Conservation (phyloP, 2,797 vertebrate genomes). For the Vespertilio murinus region DNA sequence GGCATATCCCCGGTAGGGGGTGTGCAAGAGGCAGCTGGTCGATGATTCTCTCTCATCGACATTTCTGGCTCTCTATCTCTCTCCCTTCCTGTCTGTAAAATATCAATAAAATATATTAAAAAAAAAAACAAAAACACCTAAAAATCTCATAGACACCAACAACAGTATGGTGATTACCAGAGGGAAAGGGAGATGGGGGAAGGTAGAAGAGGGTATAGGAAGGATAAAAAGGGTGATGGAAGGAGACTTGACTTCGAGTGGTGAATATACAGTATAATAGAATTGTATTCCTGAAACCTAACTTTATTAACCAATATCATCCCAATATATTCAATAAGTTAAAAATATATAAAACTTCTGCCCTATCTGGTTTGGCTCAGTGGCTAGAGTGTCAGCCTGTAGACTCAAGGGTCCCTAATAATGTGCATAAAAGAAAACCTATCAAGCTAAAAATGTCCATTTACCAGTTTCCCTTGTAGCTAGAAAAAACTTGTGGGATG, state of each 20-base stretch:
- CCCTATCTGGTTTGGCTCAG: too few relatives aligned
- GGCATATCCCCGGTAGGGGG: too few relatives aligned
- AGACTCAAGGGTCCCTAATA: neutral
- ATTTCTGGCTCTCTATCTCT: too few relatives aligned
- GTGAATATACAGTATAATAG: neutral
- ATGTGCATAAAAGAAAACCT: constrained; percentile 4
- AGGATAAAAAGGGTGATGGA: neutral
- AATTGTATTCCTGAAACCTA: neutral
- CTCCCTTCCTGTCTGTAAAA: too few relatives aligned
- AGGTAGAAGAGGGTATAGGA: neutral
- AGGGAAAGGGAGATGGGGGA: neutral
- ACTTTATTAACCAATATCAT: neutral
- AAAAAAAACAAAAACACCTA: too few relatives aligned
- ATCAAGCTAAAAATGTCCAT: neutral
- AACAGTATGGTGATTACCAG: neutral
- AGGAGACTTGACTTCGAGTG: neutral
- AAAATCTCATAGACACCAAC: neutral
- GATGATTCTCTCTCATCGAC: too few relatives aligned
- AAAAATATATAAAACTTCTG: neutral
- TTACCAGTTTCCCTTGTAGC: neutral
- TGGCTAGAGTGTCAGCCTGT: too few relatives aligned
- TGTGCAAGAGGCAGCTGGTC: too few relatives aligned
- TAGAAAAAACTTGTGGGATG: neutral
- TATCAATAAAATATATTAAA: too few relatives aligned
- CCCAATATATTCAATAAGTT: neutral